These are phyloP conservation scores for Carassius carassius DNA, from an alignment of 2,113 vertebrate species.

Conservation along the genomic window DNA sequence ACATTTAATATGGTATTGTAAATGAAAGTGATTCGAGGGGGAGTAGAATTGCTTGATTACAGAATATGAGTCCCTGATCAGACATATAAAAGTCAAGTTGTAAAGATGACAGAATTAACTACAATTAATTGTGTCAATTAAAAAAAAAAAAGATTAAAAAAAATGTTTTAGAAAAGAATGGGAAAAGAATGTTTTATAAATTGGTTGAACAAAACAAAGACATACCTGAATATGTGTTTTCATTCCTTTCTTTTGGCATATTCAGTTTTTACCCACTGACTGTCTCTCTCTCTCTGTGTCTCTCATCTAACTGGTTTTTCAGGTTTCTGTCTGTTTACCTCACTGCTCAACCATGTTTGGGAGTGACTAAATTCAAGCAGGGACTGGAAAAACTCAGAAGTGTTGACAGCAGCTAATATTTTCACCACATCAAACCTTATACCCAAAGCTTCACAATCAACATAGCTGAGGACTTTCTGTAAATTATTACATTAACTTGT, in stretches of 20 bases:
- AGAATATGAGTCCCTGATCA: too few relatives aligned
- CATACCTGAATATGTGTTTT: neutral
- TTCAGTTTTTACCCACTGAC: neutral
- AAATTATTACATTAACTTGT: neutral
- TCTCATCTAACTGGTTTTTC: constrained; percentile 64
- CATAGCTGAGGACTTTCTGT: neutral
- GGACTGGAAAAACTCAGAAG: neutral
- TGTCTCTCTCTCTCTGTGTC: neutral
- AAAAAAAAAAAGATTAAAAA: too few relatives aligned
- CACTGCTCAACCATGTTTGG: constrained; percentile 37
- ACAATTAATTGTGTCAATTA: too few relatives aligned
- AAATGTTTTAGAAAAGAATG: too few relatives aligned
- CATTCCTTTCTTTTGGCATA: neutral
- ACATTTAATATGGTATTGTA: too few relatives aligned
- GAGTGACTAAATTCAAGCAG: constrained; percentile 35
- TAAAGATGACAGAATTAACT: too few relatives aligned
- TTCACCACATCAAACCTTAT: neutral
- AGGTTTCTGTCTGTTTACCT: constrained; percentile 41
- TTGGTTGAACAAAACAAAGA: too few relatives aligned
- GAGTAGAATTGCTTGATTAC: too few relatives aligned
- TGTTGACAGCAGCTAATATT: neutral
- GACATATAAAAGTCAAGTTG: too few relatives aligned
- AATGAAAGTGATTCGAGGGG: too few relatives aligned
- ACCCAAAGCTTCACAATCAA: neutral
- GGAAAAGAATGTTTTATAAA: too few relatives aligned